These are phyloP conservation scores for Tiliacea aurago DNA, from an alignment of 2,888 invertebrate genomes.

Conservation along the genomic window DNA sequence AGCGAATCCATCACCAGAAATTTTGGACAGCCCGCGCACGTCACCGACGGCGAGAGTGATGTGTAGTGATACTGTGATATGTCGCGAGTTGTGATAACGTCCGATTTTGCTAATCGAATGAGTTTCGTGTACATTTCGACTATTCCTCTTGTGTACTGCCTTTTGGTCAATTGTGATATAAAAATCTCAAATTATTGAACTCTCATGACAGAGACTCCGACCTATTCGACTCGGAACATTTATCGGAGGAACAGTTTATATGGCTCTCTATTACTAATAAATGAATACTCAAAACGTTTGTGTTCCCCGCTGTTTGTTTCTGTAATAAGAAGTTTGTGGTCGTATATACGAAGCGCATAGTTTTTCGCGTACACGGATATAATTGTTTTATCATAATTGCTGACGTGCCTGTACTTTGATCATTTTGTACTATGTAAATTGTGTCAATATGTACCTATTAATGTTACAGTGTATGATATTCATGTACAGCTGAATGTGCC, in stretches of 20 bases:
- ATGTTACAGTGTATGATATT: conserved; percentile 85
- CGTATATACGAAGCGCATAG: conserved; percentile 58
- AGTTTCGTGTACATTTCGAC: conserved; percentile 55
- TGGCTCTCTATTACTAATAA: conserved; percentile 81
- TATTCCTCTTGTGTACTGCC: conserved; percentile 68
- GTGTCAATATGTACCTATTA: conserved; percentile 87
- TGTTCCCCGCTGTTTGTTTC: conserved; percentile 61
- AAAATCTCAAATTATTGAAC: conserved; percentile 72
- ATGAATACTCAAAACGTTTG: conserved; percentile 81
- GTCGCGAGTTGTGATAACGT: conserved; percentile 62
- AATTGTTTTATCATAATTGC: conserved; percentile 71
- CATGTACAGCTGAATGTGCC: conserved; percentile 85
- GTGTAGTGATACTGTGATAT: conserved; percentile 83
- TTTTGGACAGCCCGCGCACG: conserved; percentile 93
- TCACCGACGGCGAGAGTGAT: conserved; percentile 93
- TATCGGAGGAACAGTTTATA: conserved; percentile 66
- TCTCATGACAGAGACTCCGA: conserved; percentile 75
- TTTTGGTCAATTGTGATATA: conserved; percentile 79
- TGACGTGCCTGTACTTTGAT: conserved; percentile 82
- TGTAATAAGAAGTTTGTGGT: conserved; percentile 42
- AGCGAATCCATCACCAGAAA: conserved; percentile 94
- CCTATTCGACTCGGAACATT: conserved; percentile 63
- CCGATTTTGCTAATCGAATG: conserved; percentile 58
- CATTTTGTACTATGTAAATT: conserved; percentile 84
- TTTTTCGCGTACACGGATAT: conserved; percentile 63